Evolutionary conservation across 2,797 vertebrate species (phyloP).

Genomic region (Aphelocoma californica): DNA sequence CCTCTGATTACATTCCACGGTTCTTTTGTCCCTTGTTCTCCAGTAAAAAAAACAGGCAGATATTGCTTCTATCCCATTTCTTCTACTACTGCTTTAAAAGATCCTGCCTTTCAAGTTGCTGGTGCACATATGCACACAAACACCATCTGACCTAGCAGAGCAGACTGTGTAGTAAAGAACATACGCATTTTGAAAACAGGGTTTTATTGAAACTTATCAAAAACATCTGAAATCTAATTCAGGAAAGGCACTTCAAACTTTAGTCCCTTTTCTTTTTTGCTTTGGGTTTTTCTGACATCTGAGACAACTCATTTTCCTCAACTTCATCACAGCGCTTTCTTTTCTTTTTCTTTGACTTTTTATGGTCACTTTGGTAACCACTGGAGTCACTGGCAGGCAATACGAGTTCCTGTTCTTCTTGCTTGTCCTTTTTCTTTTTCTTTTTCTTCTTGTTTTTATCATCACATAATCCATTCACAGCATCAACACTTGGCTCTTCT

Average conservation of each 20-base stretch:
- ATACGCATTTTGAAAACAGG: not conserved
- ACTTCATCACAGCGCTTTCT: constrained; percentile 56
- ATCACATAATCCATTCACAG: constrained; percentile 1
- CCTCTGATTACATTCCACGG: not conserved
- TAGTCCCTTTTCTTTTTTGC: constrained; percentile 52
- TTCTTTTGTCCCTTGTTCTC: not conserved
- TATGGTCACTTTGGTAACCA: constrained; percentile 81
- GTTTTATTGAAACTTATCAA: constrained; percentile 49
- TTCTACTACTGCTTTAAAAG: not conserved
- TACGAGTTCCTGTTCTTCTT: constrained; percentile 60
- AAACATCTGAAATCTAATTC: not conserved
- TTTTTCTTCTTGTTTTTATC: constrained; percentile 71
- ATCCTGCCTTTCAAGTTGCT: not conserved
- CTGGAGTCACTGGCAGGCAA: constrained; percentile 82
- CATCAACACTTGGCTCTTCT: constrained; percentile 14
- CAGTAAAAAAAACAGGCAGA: not conserved
- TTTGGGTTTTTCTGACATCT: constrained; percentile 66
- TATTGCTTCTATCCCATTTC: not conserved
- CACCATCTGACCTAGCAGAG: not conserved
- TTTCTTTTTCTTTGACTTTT: constrained; percentile 82
- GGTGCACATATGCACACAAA: not conserved
- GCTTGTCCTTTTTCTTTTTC: constrained; percentile 72
- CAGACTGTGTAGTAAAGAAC: not conserved
- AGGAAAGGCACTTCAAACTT: constrained; percentile 10
- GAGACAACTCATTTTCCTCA: constrained; percentile 39